Evolutionary conservation across 2,113 vertebrate genomes (phyloP).

Genomic region (Entomyzon cyanotis): DNA sequence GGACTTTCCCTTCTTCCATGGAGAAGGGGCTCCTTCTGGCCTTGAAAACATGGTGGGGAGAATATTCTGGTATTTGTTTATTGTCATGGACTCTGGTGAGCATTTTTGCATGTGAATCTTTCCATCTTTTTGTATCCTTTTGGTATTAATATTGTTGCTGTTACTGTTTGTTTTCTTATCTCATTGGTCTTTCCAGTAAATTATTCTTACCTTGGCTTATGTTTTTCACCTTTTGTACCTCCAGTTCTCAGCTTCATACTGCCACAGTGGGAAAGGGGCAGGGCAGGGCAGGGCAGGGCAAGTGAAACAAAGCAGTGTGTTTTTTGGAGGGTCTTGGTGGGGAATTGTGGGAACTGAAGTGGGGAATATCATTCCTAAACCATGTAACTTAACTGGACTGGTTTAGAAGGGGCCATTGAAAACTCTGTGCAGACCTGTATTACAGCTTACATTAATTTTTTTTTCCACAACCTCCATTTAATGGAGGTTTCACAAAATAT

Average conservation of each 20-base stretch:
- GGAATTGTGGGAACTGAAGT: too few species aligned
- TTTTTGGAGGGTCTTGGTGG: neutral
- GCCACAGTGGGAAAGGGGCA: neutral
- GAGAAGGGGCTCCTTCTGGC: neutral
- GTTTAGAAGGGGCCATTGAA: neutral
- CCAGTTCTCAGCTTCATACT: neutral
- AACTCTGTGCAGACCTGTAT: rapidly evolving
- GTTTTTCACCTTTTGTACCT: neutral
- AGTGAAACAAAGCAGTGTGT: rapidly evolving
- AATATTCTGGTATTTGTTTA: neutral
- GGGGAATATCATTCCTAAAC: neutral
- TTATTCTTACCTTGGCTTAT: neutral
- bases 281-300: neutral
- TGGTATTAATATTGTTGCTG: neutral
- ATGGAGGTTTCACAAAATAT: neutral
- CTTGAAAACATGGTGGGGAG: neutral
- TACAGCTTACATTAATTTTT: neutral
- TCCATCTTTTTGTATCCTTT: neutral
- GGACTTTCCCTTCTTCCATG: neutral
- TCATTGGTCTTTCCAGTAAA: neutral
- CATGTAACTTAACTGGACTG: neutral
- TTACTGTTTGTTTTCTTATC: neutral
- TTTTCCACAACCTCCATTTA: neutral
- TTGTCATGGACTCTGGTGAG: neutral
- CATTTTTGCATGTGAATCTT: neutral